These are phyloP conservation scores for Muscidifurax raptorellus DNA, from an alignment of 1,140 invertebrate species.

Conservation along the genomic window DNA sequence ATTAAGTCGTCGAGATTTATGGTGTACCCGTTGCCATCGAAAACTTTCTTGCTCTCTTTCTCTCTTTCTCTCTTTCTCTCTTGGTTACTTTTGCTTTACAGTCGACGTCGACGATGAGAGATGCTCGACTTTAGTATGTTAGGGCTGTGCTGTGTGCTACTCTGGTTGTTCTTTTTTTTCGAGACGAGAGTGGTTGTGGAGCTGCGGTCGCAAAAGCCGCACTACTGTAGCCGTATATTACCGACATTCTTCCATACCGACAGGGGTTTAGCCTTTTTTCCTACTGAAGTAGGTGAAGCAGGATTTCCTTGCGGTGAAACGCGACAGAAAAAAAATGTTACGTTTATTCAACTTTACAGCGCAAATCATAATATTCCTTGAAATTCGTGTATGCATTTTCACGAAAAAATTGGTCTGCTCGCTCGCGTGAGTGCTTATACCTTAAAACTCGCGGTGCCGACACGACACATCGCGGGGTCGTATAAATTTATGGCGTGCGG, in stretches of 20 bases:
- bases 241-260: too few relatives aligned
- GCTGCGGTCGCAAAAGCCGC: too few relatives aligned
- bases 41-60: neutral
- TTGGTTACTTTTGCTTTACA: neutral
- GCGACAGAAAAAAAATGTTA: too few relatives aligned
- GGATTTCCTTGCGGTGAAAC: too few relatives aligned
- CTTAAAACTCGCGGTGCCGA: too few relatives aligned
- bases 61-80: neutral
- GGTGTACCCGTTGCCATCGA: neutral
- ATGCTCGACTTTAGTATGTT: neutral
- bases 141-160: neutral
- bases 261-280: neutral
- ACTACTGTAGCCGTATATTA: too few relatives aligned
- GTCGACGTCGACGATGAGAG: neutral
- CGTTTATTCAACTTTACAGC: too few relatives aligned
- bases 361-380: too few relatives aligned
- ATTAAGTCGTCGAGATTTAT: conserved; percentile 1
- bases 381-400: too few relatives aligned
- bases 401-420: too few relatives aligned
- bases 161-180: neutral
- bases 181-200: neutral
- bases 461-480: neutral
- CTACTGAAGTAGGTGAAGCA: neutral
- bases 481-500: neutral
- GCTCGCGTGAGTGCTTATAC: too few relatives aligned